These are phyloP conservation scores for Dicaeum eximium DNA, from an alignment of 2,113 vertebrate species.

Conservation along the genomic window DNA sequence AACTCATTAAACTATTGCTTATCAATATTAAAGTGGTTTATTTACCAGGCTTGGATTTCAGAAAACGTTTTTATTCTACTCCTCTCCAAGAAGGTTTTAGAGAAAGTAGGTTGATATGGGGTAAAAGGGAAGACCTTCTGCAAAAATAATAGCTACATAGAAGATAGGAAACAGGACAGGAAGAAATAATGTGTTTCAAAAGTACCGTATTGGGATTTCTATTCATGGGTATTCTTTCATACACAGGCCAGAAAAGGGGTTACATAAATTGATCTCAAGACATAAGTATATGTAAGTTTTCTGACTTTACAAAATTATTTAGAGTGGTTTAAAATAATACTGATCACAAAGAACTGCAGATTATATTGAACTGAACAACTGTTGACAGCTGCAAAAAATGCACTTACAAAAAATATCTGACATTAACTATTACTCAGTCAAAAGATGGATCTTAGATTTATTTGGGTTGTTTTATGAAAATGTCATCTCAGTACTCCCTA, in stretches of 20 bases:
- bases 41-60: not conserved
- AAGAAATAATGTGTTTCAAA: not conserved
- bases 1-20: not conserved
- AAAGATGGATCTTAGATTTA: not conserved
- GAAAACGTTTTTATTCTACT: not conserved
- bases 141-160: not conserved
- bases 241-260: not conserved
- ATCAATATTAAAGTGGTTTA: not conserved
- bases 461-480: not conserved
- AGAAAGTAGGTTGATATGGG: not conserved
- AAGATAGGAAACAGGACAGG: not conserved
- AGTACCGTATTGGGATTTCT: not conserved
- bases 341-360: not conserved
- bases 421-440: not conserved
- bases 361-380: not conserved
- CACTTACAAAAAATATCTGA: not conserved
- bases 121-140: not conserved
- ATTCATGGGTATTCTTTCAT: not conserved
- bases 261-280: not conserved
- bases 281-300: not conserved
- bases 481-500: not conserved
- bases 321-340: not conserved
- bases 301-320: not conserved
- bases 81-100: not conserved
- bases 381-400: not conserved